These are phyloP conservation scores for Aphrophora alni DNA, from an alignment of 2,888 invertebrate genomes.

Conservation along the genomic window DNA sequence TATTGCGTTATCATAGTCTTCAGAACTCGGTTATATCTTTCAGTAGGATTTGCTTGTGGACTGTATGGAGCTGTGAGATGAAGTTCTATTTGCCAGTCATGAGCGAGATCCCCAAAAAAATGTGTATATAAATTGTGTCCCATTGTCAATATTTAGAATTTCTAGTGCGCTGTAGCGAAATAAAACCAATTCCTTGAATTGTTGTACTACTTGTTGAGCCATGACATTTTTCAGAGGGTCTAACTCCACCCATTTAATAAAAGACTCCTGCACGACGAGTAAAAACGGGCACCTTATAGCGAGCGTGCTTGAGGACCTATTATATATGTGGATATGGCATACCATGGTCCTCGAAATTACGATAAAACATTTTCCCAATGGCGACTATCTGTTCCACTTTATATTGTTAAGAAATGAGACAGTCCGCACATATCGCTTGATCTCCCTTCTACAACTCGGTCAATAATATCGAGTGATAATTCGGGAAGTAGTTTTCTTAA, in stretches of 20 bases:
- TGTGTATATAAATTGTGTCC: constrained; percentile 47
- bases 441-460: constrained; percentile 50
- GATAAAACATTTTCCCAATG: constrained; percentile 46
- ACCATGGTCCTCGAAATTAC: constrained; percentile 46
- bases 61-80: constrained; percentile 49
- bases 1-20: constrained; percentile 54
- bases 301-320: constrained; percentile 52
- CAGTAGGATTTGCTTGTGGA: constrained; percentile 53
- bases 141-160: constrained; percentile 51
- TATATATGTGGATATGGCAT: constrained; percentile 50
- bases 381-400: constrained; percentile 47
- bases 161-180: constrained; percentile 36
- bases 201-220: constrained; percentile 33
- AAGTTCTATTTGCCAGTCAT: constrained; percentile 37
- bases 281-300: constrained; percentile 45
- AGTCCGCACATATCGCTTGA: constrained; percentile 47
- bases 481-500: constrained; percentile 47
- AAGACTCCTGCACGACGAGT: constrained; percentile 49
- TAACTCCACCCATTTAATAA: constrained; percentile 47
- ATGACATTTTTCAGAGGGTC: constrained; percentile 44
- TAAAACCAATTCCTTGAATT: constrained; percentile 14
- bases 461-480: constrained; percentile 48
- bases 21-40: constrained; percentile 51
- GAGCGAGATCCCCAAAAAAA: constrained; percentile 35
- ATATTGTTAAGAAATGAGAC: constrained; percentile 45